Percentiles rank a stretch among this genome's conserved stretches.
These are phyloP conservation scores for Rhadina sibilatrix DNA, from an alignment of 2,113 vertebrate genomes.

Conservation along the genomic window DNA sequence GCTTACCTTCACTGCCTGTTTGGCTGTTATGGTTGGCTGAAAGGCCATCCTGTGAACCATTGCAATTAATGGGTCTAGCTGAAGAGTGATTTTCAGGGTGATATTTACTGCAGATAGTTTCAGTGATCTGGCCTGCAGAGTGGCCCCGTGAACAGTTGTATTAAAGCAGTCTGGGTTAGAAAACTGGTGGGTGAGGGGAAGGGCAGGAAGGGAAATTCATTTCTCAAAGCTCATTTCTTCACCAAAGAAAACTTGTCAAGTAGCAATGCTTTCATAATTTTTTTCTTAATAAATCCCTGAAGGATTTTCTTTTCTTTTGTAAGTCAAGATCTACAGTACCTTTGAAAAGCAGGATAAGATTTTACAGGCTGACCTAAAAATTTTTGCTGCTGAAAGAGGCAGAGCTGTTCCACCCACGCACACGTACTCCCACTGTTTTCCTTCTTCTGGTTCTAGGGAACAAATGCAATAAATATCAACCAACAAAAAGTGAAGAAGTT, in stretches of 20 bases:
- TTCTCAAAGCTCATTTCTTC: not conserved
- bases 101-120: not conserved
- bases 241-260: not conserved
- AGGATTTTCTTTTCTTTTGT: slow-evolving; percentile 2
- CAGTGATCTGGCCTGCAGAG: not conserved
- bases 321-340: not conserved
- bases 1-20: not conserved
- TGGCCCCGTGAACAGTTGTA: not conserved
- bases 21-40: not conserved
- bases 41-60: not conserved
- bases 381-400: not conserved
- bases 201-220: not conserved
- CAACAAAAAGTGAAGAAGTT: not conserved
- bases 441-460: not conserved
- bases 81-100: not conserved
- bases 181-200: not conserved
- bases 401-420: not conserved
- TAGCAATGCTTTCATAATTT: not conserved
- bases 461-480: not conserved
- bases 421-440: not conserved
- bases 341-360: not conserved
- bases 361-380: not conserved
- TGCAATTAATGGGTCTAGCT: not conserved
- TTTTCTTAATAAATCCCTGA: not conserved
- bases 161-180: not conserved